Conservation (phyloP, 1,140 invertebrate genomes). For the Paraescarpia echinospica region DNA sequence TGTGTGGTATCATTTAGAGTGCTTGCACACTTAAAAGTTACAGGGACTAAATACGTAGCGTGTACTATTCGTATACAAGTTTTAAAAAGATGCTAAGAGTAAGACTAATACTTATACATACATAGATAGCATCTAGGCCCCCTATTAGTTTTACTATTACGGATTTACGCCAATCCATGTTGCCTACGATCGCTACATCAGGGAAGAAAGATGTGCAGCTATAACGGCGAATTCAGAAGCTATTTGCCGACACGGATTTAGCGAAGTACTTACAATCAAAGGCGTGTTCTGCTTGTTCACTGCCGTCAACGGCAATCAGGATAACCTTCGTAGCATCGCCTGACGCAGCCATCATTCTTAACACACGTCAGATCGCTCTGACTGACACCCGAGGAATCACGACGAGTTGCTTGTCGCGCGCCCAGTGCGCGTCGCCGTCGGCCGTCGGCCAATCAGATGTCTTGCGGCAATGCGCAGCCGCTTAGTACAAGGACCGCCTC, state of each 20-base stretch:
- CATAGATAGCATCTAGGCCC: too few relatives aligned
- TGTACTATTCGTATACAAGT: too few relatives aligned
- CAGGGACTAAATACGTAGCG: too few relatives aligned
- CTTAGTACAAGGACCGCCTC: not conserved
- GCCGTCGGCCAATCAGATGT: not conserved
- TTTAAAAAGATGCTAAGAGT: too few relatives aligned
- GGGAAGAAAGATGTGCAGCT: not conserved
- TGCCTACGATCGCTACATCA: not conserved
- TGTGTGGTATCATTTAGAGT: too few relatives aligned
- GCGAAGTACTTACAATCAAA: slow-evolving; percentile 15
- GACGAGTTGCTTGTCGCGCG: not conserved
- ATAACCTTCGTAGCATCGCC: not conserved
- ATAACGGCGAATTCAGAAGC: not conserved
- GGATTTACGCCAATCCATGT: not conserved
- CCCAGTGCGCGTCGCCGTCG: not conserved
- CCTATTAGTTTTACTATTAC: not conserved
- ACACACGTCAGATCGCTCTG: not conserved
- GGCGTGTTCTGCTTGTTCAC: slow-evolving; percentile 17
- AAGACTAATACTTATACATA: too few relatives aligned
- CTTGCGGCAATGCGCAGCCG: not conserved
- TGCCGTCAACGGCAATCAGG: slow-evolving; percentile 12
- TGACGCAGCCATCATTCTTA: not conserved
- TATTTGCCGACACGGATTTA: not conserved
- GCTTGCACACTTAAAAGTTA: too few relatives aligned
- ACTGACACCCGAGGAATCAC: not conserved